Evolutionary conservation across 2,113 vertebrate genomes (phyloP).

Genomic region (Ceyx cyanopectus): DNA sequence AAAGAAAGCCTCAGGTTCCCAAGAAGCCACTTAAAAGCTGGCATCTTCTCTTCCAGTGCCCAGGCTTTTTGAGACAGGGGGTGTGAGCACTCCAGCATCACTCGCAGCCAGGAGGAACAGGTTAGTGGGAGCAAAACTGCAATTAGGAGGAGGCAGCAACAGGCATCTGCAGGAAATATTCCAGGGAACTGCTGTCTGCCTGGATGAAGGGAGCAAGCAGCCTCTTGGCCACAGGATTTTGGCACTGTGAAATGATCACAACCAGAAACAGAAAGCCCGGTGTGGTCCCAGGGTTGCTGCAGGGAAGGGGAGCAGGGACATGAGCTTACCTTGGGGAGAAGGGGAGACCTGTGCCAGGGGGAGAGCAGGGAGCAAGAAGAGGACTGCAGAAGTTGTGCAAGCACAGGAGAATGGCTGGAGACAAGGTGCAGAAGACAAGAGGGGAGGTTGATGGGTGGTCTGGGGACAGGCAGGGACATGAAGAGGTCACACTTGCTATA

Average conservation of each 20-base stretch:
- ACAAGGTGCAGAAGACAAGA: neutral
- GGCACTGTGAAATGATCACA: neutral
- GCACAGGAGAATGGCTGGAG: fast-evolving
- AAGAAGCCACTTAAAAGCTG: neutral
- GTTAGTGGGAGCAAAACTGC: conserved; percentile 57
- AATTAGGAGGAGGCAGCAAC: conserved; percentile 3
- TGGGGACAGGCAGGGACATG: neutral
- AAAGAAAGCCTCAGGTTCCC: neutral
- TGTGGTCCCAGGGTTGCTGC: fast-evolving
- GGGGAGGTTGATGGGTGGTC: neutral
- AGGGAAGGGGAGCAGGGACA: neutral
- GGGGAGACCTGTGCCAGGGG: neutral
- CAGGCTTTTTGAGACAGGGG: neutral
- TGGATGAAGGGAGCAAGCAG: neutral
- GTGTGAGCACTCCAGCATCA: neutral
- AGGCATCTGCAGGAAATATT: conserved; percentile 35
- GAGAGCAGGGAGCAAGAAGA: neutral
- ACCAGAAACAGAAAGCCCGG: neutral
- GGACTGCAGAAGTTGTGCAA: neutral
- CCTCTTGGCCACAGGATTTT: neutral
- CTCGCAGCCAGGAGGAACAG: neutral
- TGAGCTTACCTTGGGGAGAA: neutral
- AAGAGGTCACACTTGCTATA: neutral
- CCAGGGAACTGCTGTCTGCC: conserved; percentile 11
- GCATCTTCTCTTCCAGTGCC: neutral